These are phyloP conservation scores for Nymphalis c-album DNA, from an alignment of 2,888 invertebrate species.

Conservation along the genomic window DNA sequence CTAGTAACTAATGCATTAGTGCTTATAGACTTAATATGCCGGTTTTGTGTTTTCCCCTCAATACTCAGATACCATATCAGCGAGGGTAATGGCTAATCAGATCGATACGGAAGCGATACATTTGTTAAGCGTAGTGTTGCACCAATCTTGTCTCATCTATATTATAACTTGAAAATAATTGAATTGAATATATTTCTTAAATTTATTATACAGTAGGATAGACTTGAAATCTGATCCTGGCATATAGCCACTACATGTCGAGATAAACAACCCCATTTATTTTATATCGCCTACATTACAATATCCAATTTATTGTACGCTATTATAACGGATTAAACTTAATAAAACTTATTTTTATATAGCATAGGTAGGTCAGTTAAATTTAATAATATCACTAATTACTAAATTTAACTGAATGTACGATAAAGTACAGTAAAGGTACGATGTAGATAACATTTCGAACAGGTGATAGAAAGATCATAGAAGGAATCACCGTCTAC, in stretches of 20 bases:
- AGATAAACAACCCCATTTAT: conserved; percentile 24
- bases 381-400: too few relatives aligned
- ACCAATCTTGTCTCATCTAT: neutral
- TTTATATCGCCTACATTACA: neutral
- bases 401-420: too few relatives aligned
- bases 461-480: too few relatives aligned
- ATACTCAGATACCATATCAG: neutral
- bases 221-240: conserved; percentile 11
- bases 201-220: too few relatives aligned
- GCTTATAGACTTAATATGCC: neutral
- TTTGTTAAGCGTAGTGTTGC: conserved; percentile 3
- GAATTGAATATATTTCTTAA: too few relatives aligned
- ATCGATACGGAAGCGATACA: conserved; percentile 30
- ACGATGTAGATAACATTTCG: too few relatives aligned
- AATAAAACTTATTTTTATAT: neutral
- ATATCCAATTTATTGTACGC: too few relatives aligned
- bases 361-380: too few relatives aligned
- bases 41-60: neutral
- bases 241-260: conserved; percentile 18
- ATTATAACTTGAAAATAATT: neutral
- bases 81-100: conserved; percentile 15
- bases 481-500: too few relatives aligned
- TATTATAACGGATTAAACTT: too few relatives aligned
- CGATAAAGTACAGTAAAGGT: too few relatives aligned
- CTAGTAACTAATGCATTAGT: conserved; percentile 5